Evolutionary conservation across 2,113 vertebrate species (phyloP).

Genomic region (Turdus rufiventris): DNA sequence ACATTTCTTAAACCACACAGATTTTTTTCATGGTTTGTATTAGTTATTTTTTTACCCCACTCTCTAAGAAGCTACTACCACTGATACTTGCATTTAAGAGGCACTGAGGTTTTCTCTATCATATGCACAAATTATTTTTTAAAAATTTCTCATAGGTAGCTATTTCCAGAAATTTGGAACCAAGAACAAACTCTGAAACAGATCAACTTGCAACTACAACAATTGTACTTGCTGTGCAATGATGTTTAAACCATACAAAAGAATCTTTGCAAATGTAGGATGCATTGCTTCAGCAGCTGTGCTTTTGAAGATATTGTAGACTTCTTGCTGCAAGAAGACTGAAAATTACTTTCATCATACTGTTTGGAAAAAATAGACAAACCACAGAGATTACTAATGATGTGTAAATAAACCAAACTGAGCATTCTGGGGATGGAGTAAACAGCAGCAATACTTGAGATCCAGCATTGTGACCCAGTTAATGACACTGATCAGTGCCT

Average conservation of each 20-base stretch:
- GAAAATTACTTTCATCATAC: conserved; percentile 7
- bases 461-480: background rate
- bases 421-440: conserved; percentile 12
- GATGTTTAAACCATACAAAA: background rate
- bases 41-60: background rate
- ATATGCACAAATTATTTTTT: background rate
- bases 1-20: background rate
- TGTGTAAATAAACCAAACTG: conserved; percentile 32
- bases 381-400: conserved; percentile 19
- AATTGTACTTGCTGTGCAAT: background rate
- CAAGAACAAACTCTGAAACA: background rate
- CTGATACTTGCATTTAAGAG: background rate
- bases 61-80: background rate
- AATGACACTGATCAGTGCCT: background rate
- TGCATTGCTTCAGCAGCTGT: background rate
- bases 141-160: background rate
- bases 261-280: background rate
- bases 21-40: background rate
- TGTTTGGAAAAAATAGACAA: conserved; percentile 23
- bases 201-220: background rate
- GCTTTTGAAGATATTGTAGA: background rate
- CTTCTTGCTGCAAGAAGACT: background rate
- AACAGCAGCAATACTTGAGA: conserved; percentile 23
- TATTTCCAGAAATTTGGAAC: background rate
- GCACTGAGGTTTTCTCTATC: background rate